Evolutionary conservation across 2,113 vertebrate species (phyloP).

Genomic region (Quiscalus mexicanus): DNA sequence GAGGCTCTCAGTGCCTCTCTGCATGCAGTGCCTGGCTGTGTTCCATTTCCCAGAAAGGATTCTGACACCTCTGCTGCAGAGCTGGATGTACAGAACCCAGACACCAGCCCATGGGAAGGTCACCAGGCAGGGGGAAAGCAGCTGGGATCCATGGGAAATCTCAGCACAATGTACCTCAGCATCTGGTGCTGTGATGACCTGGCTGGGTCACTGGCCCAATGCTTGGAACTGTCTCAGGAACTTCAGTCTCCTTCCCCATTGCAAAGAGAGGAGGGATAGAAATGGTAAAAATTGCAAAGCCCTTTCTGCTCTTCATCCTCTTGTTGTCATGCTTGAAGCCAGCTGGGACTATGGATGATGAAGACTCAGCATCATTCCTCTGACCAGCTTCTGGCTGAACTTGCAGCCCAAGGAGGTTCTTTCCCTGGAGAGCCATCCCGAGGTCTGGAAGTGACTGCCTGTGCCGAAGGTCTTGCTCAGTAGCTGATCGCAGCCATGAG

Average conservation of each 20-base stretch:
- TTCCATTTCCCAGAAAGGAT: neutral
- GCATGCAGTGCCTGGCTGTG: fast-evolving
- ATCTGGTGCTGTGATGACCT: fast-evolving
- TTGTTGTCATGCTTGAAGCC: neutral
- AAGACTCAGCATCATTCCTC: neutral
- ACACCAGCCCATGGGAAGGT: neutral
- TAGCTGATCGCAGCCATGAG: neutral
- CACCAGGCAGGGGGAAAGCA: neutral
- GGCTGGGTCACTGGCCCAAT: neutral
- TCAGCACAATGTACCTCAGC: neutral
- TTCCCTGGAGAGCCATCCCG: neutral
- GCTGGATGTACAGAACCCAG: neutral
- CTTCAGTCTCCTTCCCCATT: neutral
- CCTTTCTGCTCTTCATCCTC: neutral
- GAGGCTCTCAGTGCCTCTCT: neutral
- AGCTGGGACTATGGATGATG: neutral
- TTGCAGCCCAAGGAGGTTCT: neutral
- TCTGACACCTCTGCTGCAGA: neutral
- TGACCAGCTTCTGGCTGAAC: neutral
- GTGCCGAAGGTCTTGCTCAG: neutral
- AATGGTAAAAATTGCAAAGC: neutral
- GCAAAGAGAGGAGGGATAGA: neutral
- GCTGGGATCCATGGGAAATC: neutral
- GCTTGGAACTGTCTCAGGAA: neutral
- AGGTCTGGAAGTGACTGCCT: neutral